Percentiles rank a stretch among this genome's conserved stretches.
phyloP scores from a whole-genome alignment of 2,797 vertebrate species.

The Muscicapa comitata region DNA sequence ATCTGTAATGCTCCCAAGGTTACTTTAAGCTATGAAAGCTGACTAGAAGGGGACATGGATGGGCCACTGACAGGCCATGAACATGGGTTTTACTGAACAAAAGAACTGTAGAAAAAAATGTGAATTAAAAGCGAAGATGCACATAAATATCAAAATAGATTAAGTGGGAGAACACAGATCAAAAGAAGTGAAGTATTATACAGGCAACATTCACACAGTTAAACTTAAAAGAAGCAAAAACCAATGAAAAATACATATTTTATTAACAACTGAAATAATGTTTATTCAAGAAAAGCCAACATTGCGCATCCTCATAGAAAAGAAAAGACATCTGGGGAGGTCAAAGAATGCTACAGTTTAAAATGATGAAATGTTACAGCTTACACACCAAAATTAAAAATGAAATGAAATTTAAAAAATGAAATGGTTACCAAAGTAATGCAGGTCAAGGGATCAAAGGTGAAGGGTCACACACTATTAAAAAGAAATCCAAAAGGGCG shows the following conservation, averaged over 20 bases:
- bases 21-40: not conserved
- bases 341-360: constrained; percentile 73
- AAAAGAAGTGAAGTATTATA: constrained; percentile 68
- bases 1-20: not conserved
- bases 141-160: constrained; percentile 35
- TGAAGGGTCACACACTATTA: constrained; percentile 98
- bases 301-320: constrained; percentile 62
- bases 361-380: constrained; percentile 80
- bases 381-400: constrained; percentile 81
- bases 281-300: constrained; percentile 76
- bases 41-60: not conserved
- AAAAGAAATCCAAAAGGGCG: constrained; percentile 98
- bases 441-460: constrained; percentile 98
- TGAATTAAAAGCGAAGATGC: constrained; percentile 13
- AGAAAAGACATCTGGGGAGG: constrained; percentile 67
- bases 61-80: fast-evolving
- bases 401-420: constrained; percentile 92
- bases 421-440: constrained; percentile 99
- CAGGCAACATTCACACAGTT: constrained; percentile 60
- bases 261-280: constrained; percentile 68
- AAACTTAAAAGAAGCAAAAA: constrained; percentile 72
- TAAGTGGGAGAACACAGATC: constrained; percentile 66
- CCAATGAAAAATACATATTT: constrained; percentile 61
- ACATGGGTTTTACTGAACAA: not conserved
- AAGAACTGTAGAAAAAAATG: constrained; percentile 30